Evolutionary conservation across 2,113 vertebrate genomes (phyloP).

Genomic region (Hypocryptadius cinnamomeus): DNA sequence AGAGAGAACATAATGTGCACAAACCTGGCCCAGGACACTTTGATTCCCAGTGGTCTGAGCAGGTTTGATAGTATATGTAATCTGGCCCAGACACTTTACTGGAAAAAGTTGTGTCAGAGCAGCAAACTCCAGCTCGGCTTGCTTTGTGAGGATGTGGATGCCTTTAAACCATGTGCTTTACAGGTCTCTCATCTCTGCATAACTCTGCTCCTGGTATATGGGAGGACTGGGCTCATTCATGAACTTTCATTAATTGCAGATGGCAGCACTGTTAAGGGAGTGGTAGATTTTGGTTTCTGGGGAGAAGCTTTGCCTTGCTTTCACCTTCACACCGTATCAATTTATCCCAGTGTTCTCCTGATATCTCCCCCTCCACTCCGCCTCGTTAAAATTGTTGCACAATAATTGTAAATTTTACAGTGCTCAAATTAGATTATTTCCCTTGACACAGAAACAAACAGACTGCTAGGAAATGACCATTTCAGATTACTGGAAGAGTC

Average conservation of each 20-base stretch:
- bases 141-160: background rate
- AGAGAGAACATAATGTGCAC: background rate
- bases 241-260: background rate
- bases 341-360: background rate
- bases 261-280: background rate
- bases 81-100: background rate
- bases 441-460: constrained; percentile 54
- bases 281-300: background rate
- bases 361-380: accelerated
- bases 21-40: background rate
- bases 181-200: background rate
- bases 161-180: background rate
- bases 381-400: constrained; percentile 25
- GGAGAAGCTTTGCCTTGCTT: background rate
- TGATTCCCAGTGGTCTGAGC: background rate
- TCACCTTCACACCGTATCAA: background rate
- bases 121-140: background rate
- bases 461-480: constrained; percentile 60
- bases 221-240: background rate
- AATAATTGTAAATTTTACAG: constrained; percentile 50
- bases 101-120: background rate
- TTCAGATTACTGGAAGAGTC: constrained; percentile 51
- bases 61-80: background rate
- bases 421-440: constrained; percentile 36
- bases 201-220: background rate